Evolutionary conservation across 2,797 vertebrate genomes (phyloP).

Genomic region (Smutsia temminckii): DNA sequence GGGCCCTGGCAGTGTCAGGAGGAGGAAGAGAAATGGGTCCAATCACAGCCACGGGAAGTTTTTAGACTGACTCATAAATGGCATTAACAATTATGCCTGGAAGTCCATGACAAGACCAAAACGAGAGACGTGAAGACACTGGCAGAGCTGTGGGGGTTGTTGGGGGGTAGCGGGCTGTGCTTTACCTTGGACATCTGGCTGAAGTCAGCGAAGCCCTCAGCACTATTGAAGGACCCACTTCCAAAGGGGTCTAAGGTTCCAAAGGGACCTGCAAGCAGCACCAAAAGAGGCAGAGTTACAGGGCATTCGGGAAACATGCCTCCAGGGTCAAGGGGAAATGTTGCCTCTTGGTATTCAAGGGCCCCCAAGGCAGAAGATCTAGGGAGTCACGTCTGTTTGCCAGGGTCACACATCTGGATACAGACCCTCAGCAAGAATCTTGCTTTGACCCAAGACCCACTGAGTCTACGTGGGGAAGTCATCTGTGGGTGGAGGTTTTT

Average conservation of each 20-base stretch:
- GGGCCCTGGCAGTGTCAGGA: background rate
- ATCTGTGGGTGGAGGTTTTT: background rate
- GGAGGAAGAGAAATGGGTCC: background rate
- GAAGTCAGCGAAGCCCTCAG: slow-evolving; percentile 97
- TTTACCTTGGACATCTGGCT: slow-evolving; percentile 97
- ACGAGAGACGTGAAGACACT: background rate
- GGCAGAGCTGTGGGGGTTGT: background rate
- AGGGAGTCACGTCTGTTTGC: background rate
- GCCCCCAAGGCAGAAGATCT: background rate
- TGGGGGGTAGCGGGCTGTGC: background rate
- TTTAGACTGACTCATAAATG: background rate
- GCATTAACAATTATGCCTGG: background rate
- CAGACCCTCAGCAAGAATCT: background rate
- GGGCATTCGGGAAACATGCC: fast-evolving
- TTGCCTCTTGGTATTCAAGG: background rate
- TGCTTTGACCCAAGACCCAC: background rate
- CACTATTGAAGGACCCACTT: slow-evolving; percentile 90
- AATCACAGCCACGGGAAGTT: background rate
- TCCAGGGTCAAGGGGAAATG: background rate
- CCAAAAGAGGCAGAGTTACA: background rate
- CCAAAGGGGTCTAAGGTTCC: slow-evolving; percentile 95
- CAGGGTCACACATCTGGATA: background rate
- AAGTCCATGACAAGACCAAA: background rate
- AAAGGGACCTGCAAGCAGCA: slow-evolving; percentile 90
- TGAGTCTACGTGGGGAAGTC: background rate